These are phyloP conservation scores for Casuarius casuarius DNA, from an alignment of 2,113 vertebrate species.

Conservation along the genomic window DNA sequence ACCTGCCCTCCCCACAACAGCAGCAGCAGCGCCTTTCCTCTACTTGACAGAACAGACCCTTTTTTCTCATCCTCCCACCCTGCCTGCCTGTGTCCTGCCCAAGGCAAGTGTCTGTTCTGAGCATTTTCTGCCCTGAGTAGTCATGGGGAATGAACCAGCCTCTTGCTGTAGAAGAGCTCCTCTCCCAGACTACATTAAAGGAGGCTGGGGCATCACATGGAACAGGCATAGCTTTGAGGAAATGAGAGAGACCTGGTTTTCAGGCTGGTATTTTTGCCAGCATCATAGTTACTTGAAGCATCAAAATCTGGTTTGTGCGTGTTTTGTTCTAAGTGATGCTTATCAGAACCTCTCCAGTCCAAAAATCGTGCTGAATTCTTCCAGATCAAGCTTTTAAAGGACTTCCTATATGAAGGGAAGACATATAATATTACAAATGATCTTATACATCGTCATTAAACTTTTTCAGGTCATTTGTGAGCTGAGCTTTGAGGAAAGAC, in stretches of 20 bases:
- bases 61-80: not conserved
- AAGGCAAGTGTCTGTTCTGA: not conserved
- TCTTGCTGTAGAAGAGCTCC: not conserved
- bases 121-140: not conserved
- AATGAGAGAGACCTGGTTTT: not conserved
- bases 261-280: not conserved
- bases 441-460: not conserved
- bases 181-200: not conserved
- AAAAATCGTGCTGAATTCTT: not conserved
- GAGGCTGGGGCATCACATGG: not conserved
- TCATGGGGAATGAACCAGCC: not conserved
- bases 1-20: not conserved
- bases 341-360: not conserved
- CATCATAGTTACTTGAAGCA: not conserved
- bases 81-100: not conserved
- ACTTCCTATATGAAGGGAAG: not conserved
- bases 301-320: not conserved
- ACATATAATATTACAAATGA: not conserved
- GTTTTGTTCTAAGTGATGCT: not conserved
- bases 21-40: not conserved
- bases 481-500: not conserved
- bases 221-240: not conserved
- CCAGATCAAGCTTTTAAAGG: not conserved
- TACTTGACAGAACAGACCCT: not conserved
- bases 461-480: slow-evolving; percentile 7